These are phyloP conservation scores for Arremon brunneinucha DNA, from an alignment of 2,797 vertebrate species.

Conservation along the genomic window DNA sequence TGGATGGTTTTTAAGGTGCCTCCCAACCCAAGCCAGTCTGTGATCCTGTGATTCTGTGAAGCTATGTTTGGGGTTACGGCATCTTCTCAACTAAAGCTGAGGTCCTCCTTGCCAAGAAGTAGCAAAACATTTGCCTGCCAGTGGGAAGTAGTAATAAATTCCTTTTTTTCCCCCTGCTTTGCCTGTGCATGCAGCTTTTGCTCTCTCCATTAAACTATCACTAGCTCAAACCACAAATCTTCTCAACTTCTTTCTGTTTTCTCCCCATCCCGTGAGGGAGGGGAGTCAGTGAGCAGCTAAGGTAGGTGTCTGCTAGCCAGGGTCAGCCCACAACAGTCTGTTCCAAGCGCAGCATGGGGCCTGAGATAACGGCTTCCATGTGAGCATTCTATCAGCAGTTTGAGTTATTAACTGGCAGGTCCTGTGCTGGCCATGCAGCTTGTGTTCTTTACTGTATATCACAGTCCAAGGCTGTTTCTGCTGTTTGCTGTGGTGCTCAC, in stretches of 20 bases:
- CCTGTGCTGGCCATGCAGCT: not conserved
- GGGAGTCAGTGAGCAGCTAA: rapidly evolving
- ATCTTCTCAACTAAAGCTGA: not conserved
- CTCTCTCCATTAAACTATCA: not conserved
- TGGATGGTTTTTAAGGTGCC: not conserved
- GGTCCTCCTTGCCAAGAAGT: not conserved
- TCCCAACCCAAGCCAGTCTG: not conserved
- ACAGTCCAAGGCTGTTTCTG: not conserved
- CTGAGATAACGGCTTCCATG: not conserved
- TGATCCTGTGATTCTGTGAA: not conserved
- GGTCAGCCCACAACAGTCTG: not conserved
- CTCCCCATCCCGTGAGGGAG: not conserved
- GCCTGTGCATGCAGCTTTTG: not conserved
- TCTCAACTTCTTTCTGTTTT: not conserved
- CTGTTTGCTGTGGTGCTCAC: not conserved
- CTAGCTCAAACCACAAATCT: not conserved
- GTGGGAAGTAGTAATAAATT: not conserved
- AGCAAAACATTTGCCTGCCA: not conserved
- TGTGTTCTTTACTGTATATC: not conserved
- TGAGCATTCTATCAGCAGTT: not conserved
- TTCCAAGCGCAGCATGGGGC: not conserved
- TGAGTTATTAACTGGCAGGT: not conserved
- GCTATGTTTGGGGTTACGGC: not conserved
- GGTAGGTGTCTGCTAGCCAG: not conserved
- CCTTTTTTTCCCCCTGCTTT: rapidly evolving